These are phyloP conservation scores for Lophotriccus pileatus DNA, from an alignment of 2,797 vertebrate species.

Conservation along the genomic window DNA sequence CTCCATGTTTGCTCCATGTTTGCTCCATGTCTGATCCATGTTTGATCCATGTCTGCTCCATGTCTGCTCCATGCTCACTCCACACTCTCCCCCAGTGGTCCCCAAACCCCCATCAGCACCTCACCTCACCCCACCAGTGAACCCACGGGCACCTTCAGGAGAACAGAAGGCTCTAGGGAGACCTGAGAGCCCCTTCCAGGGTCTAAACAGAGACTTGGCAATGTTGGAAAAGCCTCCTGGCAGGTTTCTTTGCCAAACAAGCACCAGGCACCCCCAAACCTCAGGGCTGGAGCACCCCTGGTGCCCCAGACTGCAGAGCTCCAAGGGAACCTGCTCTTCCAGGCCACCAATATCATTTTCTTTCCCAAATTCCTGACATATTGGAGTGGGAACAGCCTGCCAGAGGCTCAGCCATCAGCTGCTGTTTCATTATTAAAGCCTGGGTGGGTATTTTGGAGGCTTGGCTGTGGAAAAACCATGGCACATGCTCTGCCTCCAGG, in stretches of 20 bases:
- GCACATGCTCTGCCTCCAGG: background rate
- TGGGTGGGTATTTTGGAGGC: background rate
- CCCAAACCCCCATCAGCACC: background rate
- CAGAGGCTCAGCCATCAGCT: background rate
- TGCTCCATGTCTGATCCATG: background rate
- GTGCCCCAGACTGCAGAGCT: no score
- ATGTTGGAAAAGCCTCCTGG: no score
- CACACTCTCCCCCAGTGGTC: rapidly evolving
- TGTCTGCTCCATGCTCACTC: background rate
- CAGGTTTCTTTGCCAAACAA: no score
- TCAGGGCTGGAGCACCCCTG: no score
- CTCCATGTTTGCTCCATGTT: background rate
- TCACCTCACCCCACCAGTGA: background rate
- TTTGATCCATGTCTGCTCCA: no score
- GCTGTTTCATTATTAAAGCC: background rate
- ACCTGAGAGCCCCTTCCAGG: background rate
- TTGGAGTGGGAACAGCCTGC: background rate
- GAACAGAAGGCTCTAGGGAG: background rate
- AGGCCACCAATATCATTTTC: no score
- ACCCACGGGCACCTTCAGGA: background rate
- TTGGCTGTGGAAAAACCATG: background rate
- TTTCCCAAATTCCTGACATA: no score
- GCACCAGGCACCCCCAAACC: no score
- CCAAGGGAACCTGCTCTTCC: no score
- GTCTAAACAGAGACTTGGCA: no score